Conservation (phyloP, 1,140 invertebrate species). For the Chymomyza costata region DNA sequence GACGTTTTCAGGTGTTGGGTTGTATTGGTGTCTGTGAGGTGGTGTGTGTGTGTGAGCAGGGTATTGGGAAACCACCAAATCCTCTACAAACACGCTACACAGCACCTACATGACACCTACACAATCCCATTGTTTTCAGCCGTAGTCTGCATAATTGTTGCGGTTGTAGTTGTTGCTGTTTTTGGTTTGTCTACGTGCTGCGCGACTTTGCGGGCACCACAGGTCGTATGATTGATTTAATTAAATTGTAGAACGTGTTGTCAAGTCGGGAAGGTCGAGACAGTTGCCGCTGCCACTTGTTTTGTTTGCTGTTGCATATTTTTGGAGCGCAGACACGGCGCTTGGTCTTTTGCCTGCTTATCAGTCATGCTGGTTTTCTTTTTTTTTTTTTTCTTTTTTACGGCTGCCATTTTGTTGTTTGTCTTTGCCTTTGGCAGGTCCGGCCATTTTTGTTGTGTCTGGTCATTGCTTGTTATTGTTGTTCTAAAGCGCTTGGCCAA, state of each 20-base stretch:
- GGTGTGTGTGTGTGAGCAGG: too few relatives aligned
- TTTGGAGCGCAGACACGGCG: background rate
- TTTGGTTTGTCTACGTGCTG: constrained; percentile 13
- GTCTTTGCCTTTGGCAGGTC: too few relatives aligned
- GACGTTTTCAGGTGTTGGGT: constrained; percentile 52
- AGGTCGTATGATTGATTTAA: constrained; percentile 68
- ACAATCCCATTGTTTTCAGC: background rate
- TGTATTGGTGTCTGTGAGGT: constrained; percentile 25
- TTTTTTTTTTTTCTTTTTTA: too few relatives aligned
- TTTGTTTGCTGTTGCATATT: constrained; percentile 18
- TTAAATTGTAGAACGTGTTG: constrained; percentile 43
- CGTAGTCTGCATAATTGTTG: background rate
- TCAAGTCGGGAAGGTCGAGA: too few relatives aligned
- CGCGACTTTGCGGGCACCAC: constrained; percentile 39
- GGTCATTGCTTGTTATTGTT: constrained; percentile 4
- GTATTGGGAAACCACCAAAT: too few relatives aligned
- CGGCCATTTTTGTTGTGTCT: constrained; percentile 1
- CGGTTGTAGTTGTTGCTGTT: background rate
- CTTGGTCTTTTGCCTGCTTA: constrained; percentile 10
- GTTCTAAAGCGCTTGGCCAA: too few relatives aligned
- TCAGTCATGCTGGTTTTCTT: background rate
- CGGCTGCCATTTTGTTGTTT: background rate
- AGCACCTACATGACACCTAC: too few relatives aligned
- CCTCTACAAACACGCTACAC: too few relatives aligned
- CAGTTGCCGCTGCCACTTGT: constrained; percentile 10